These are phyloP conservation scores for Entomobrya proxima DNA, from an alignment of 2,888 invertebrate species.

Conservation along the genomic window DNA sequence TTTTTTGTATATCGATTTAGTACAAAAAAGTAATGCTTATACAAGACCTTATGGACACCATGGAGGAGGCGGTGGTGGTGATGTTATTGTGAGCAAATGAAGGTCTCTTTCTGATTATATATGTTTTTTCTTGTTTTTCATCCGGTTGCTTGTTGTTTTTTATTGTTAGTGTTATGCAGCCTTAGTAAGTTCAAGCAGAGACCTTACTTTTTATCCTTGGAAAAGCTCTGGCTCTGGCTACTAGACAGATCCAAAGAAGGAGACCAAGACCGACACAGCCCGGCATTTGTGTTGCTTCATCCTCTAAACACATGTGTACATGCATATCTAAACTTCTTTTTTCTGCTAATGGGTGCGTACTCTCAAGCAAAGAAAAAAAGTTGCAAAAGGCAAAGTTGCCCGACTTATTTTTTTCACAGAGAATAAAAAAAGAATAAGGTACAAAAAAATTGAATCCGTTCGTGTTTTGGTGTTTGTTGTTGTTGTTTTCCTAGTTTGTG, in stretches of 20 bases:
- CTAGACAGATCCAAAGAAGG: not conserved
- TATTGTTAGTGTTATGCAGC: slow-evolving; percentile 1
- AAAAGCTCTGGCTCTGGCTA: not conserved
- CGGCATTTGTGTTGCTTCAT: not conserved
- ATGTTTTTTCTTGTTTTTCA: slow-evolving; percentile 25
- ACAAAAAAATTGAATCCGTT: not conserved
- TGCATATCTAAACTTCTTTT: not conserved
- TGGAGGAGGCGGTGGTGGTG: not conserved
- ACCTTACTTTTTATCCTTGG: not conserved
- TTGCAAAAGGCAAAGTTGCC: not conserved
- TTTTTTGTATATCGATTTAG: slow-evolving; percentile 26
- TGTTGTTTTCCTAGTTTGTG: slow-evolving; percentile 32
- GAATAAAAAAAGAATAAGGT: not conserved
- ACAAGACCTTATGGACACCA: slow-evolving; percentile 20
- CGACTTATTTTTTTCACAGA: not conserved
- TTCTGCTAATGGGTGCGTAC: not conserved
- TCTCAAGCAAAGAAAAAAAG: not conserved
- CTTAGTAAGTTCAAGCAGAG: not conserved
- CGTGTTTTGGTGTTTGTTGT: slow-evolving; percentile 38
- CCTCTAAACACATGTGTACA: not conserved
- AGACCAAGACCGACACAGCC: not conserved
- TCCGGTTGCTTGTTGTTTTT: slow-evolving; percentile 21
- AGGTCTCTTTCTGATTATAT: slow-evolving; percentile 17
- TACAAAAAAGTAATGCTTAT: too few relatives aligned
- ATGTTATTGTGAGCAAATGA: slow-evolving; percentile 13